Conservation (phyloP, 2,797 vertebrate genomes). For the Hybognathus amarus region DNA sequence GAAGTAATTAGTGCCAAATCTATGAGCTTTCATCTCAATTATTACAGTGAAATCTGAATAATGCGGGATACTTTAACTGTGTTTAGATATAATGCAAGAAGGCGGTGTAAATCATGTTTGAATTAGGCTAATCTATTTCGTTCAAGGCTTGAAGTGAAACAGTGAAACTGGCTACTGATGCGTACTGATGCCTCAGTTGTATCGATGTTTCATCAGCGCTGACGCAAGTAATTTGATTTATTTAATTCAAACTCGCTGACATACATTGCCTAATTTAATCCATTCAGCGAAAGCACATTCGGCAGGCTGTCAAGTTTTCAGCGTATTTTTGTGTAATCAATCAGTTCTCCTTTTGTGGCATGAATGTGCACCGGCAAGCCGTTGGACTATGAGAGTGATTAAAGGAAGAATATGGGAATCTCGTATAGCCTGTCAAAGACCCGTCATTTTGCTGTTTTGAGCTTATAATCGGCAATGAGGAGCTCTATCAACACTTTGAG, state of each 20-base stretch:
- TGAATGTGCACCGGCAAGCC: slow-evolving; percentile 1
- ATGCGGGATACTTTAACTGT: slow-evolving; percentile 90
- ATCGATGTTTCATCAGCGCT: slow-evolving; percentile 93
- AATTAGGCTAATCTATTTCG: slow-evolving; percentile 55
- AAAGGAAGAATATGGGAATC: background rate
- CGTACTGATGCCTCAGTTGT: slow-evolving; percentile 72
- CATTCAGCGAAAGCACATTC: slow-evolving; percentile 56
- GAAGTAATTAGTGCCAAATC: slow-evolving; percentile 88
- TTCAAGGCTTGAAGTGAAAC: slow-evolving; percentile 63
- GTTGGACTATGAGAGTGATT: background rate
- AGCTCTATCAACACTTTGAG: no score
- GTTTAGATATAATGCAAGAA: slow-evolving; percentile 87
- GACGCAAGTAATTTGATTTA: slow-evolving; percentile 93
- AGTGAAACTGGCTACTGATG: slow-evolving; percentile 73
- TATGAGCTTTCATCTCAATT: slow-evolving; percentile 65
- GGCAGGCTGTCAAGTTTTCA: slow-evolving; percentile 20
- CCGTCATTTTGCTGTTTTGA: background rate
- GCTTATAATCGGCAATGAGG: background rate
- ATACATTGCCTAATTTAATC: slow-evolving; percentile 74
- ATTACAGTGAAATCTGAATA: slow-evolving; percentile 87
- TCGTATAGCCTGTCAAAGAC: background rate
- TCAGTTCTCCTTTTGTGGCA: slow-evolving; percentile 8
- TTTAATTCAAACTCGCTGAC: slow-evolving; percentile 86
- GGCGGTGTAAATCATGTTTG: slow-evolving; percentile 88
- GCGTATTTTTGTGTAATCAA: slow-evolving; percentile 2